phyloP scores from a whole-genome alignment of 2,113 vertebrate species.

The Entomyzon cyanotis region DNA sequence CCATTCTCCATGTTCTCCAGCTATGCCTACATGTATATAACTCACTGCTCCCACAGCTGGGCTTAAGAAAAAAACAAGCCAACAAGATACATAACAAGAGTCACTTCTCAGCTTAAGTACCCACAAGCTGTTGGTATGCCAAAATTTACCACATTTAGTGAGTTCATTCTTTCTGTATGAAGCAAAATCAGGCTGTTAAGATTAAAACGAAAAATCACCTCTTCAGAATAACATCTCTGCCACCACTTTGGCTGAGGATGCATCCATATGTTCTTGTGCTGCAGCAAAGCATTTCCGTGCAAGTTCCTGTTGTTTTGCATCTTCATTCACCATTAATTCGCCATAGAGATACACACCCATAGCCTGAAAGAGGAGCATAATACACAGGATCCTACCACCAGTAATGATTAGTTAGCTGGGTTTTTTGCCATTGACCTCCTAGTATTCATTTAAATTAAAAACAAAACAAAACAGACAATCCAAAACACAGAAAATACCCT shows the following conservation, averaged over 20 bases:
- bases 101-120: neutral
- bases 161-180: neutral
- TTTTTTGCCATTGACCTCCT: neutral
- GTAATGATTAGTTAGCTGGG: neutral
- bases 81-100: neutral
- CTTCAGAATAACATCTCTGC: constrained; percentile 90
- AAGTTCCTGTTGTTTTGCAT: constrained; percentile 85
- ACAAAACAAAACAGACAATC: neutral
- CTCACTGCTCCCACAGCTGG: neutral
- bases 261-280: constrained; percentile 86
- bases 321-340: constrained; percentile 94
- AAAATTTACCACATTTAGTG: neutral
- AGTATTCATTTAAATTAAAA: neutral
- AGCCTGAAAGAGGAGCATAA: constrained; percentile 77
- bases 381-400: neutral
- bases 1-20: neutral
- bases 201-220: constrained; percentile 71
- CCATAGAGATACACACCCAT: constrained; percentile 98
- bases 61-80: neutral
- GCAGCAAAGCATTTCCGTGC: constrained; percentile 84
- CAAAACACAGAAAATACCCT: neutral
- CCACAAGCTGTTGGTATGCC: neutral
- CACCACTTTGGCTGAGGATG: constrained; percentile 83
- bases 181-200: neutral
- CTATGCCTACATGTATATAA: neutral